Conservation (phyloP, 2,888 invertebrate species). For the Piscicola geometra region DNA sequence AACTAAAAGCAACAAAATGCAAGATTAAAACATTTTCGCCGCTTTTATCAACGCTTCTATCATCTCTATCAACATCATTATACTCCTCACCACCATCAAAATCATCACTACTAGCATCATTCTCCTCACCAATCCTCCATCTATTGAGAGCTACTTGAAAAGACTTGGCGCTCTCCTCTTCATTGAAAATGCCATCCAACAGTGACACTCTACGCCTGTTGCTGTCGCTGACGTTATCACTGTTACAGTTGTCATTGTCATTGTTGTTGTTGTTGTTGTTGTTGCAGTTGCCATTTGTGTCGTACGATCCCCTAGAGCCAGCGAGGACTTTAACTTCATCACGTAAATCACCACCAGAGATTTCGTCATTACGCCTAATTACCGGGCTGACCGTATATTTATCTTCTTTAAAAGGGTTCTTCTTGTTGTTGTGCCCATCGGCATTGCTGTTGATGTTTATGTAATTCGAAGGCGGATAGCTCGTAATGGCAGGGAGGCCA, state of each 20-base stretch:
- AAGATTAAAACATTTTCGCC: too few species aligned
- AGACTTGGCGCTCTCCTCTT: slow-evolving; percentile 52
- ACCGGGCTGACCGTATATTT: too few species aligned
- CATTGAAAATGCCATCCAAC: slow-evolving; percentile 51
- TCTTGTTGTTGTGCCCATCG: too few species aligned
- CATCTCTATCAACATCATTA: slow-evolving; percentile 51
- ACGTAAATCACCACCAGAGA: neutral
- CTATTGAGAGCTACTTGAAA: slow-evolving; percentile 53
- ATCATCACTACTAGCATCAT: slow-evolving; percentile 74
- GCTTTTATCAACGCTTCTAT: slow-evolving; percentile 35
- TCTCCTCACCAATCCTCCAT: slow-evolving; percentile 61
- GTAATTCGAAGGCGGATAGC: too few species aligned
- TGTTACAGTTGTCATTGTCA: neutral
- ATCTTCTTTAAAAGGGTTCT: too few species aligned
- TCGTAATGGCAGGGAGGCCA: too few species aligned
- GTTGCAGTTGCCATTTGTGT: slow-evolving; percentile 14
- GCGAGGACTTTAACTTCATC: neutral
- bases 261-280: slow-evolving; percentile 10
- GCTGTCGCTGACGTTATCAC: slow-evolving; percentile 12
- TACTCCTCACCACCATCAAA: slow-evolving; percentile 63
- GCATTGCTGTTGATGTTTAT: too few species aligned
- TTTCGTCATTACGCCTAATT: neutral
- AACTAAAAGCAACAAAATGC: too few species aligned
- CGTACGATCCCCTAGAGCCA: neutral
- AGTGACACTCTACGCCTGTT: slow-evolving; percentile 40